Base-by-base conservation (phyloP, 1,140 invertebrate genomes). In the Dolichoris vasculosae region DNA sequence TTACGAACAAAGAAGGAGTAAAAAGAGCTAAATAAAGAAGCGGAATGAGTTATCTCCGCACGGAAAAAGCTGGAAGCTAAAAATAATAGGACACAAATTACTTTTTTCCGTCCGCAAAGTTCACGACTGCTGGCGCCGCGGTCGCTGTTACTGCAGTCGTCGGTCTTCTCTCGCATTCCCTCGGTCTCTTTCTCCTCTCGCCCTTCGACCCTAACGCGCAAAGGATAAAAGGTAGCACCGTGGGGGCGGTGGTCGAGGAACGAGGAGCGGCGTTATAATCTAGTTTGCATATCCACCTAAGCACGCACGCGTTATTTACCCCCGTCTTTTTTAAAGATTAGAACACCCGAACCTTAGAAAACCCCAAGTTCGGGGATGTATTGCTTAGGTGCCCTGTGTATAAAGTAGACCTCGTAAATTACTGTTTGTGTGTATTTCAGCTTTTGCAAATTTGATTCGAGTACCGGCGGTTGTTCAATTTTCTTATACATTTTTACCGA, bases 31-130 rank as follows among this genome's bases (percentile, higher is more conserved):
- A 77, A 81, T 86, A 86, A 64, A 86, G 78, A 80, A 80, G 80
- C 48, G 83, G 86, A 86, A 84, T 35, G 77, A 75, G 46, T 76
- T 82, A 86, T 75, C 82, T 86, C 79, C 67, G 82, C 30, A 67
- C 75, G 67, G 67, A 85, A 75, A 77, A 73, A 80, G 77, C 82
- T 40, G 48, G 51, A 84, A 30, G 67, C 43, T 86, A 71, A 84
- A 83, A 85, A 87, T 63, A 81, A 80, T 87, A 78, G 83, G 55
- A 55, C 82, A 51, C 32, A 59, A 64, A 63, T 87, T 86, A 86
- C 87, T 86, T 86, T 76, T 75, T 77, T 85, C 55, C 82, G 46
- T 78, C 69, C 38, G 32, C 78, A 79, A 79, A 77, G 46, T 64
- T 84, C 78, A 40, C 17, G 82, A 81, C 64, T 43, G 38, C 59